phyloP scores from a whole-genome alignment of 2,797 vertebrate species.

The Adelosebastes latens region DNA sequence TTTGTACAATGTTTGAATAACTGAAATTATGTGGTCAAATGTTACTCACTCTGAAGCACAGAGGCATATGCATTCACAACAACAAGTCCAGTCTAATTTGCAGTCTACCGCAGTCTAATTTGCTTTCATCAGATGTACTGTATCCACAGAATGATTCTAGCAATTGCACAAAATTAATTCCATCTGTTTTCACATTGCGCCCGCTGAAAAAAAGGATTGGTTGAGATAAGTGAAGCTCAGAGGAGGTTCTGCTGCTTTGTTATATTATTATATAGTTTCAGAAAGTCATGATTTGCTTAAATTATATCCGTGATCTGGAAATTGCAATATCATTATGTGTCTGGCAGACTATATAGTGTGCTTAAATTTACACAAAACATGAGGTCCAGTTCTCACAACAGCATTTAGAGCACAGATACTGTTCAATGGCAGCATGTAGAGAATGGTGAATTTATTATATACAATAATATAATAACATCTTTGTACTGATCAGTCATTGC shows the following conservation, averaged over 20 bases:
- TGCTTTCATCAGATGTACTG: slow-evolving; percentile 47
- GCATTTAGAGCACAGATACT: neutral
- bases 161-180: slow-evolving; percentile 56
- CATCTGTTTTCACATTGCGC: slow-evolving; percentile 50
- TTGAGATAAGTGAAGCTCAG: neutral
- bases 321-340: neutral
- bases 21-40: slow-evolving; percentile 11
- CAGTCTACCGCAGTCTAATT: slow-evolving; percentile 48
- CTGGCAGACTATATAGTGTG: neutral
- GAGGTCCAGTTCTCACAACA: neutral
- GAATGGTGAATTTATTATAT: neutral
- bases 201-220: neutral
- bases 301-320: neutral
- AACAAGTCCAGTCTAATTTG: slow-evolving; percentile 39
- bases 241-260: slow-evolving; percentile 2
- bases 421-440: neutral
- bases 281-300: slow-evolving; percentile 3
- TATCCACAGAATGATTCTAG: slow-evolving; percentile 51
- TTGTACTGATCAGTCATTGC: neutral
- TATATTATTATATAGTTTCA: neutral
- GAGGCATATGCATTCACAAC: slow-evolving; percentile 23
- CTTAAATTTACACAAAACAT: neutral
- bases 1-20: slow-evolving; percentile 15
- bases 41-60: slow-evolving; percentile 1
- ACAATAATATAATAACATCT: neutral